Evolutionary conservation across 2,113 vertebrate genomes (phyloP).

Genomic region (Cyprinodon tularosa): DNA sequence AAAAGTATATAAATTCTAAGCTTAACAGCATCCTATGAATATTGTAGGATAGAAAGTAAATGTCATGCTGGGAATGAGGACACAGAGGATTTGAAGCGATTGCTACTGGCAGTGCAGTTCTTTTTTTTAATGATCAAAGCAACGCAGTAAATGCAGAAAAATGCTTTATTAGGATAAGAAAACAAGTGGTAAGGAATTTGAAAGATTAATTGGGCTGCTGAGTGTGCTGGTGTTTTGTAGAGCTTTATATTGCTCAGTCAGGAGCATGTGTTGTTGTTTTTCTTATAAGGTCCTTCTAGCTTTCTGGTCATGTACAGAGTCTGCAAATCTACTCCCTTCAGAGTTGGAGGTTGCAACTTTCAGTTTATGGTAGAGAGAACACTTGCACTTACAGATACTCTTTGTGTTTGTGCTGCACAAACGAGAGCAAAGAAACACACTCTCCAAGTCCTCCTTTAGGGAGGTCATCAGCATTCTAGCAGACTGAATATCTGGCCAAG

Average conservation of each 20-base stretch:
- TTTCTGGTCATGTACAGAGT: slow-evolving; percentile 41
- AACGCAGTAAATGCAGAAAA: slow-evolving; percentile 1
- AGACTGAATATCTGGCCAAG: slow-evolving; percentile 5
- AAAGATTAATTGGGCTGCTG: slow-evolving; percentile 26
- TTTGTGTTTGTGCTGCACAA: slow-evolving; percentile 2
- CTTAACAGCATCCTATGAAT: slow-evolving; percentile 32
- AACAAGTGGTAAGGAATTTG: slow-evolving; percentile 28
- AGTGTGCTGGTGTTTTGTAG: slow-evolving; percentile 15
- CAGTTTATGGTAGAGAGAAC: slow-evolving; percentile 26
- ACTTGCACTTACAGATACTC: slow-evolving; percentile 38
- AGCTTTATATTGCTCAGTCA: slow-evolving; percentile 40
- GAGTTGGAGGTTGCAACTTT: slow-evolving; percentile 26
- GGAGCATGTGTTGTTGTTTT: slow-evolving; percentile 16
- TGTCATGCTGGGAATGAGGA: slow-evolving; percentile 1
- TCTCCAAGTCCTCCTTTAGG: slow-evolving; percentile 31
- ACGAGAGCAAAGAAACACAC: slow-evolving; percentile 21
- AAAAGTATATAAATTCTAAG: slow-evolving; percentile 31
- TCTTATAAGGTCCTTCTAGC: slow-evolving; percentile 29
- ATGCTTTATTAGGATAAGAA: slow-evolving; percentile 19
- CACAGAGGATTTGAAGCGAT: neutral
- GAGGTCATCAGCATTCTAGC: slow-evolving; percentile 24
- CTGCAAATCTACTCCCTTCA: slow-evolving; percentile 30
- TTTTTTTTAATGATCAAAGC: slow-evolving; percentile 3
- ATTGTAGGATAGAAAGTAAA: slow-evolving; percentile 21
- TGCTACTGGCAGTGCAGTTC: neutral